A percentile compares a stretch with the other conserved stretches of the same genome.
Evolutionary conservation across 2,888 invertebrate genomes (phyloP).

Genomic region (Drosophila setosimentum): DNA sequence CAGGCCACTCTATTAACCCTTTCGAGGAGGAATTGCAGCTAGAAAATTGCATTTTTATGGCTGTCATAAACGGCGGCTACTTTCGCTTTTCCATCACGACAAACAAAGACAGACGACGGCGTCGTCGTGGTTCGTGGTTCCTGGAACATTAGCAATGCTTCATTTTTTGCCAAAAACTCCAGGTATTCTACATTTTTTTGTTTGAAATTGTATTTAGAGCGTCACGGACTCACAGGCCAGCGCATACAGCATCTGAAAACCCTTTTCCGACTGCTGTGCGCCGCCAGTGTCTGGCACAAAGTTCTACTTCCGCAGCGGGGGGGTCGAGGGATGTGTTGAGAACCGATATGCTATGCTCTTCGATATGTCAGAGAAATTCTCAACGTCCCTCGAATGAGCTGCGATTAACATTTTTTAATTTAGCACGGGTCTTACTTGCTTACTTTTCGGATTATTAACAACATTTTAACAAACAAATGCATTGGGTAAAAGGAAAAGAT

Average conservation of each 20-base stretch:
- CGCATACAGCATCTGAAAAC: slow-evolving; percentile 31
- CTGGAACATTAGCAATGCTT: slow-evolving; percentile 67
- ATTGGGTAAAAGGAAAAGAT: background rate
- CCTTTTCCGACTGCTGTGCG: slow-evolving; percentile 60
- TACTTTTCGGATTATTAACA: background rate
- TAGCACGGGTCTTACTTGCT: background rate
- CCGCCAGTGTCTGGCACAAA: slow-evolving; percentile 32
- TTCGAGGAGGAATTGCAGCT: slow-evolving; percentile 50
- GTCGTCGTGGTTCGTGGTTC: slow-evolving; percentile 40
- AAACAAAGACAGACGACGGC: slow-evolving; percentile 10
- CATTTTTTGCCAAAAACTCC: slow-evolving; percentile 56
- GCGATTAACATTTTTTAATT: no score
- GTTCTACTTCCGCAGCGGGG: slow-evolving; percentile 75
- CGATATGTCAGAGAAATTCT: background rate
- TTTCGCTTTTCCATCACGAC: slow-evolving; percentile 66
- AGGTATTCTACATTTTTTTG: slow-evolving; percentile 20
- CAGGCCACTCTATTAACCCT: slow-evolving; percentile 57
- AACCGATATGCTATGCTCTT: slow-evolving; percentile 15
- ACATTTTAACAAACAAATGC: no score
- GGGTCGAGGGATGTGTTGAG: background rate
- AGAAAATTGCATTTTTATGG: slow-evolving; percentile 76
- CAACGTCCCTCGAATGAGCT: background rate
- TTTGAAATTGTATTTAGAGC: slow-evolving; percentile 72
- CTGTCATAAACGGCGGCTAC: slow-evolving; percentile 72
- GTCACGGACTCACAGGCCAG: slow-evolving; percentile 29